A percentile compares a stretch with the other conserved stretches of the same genome.
Conservation (phyloP, 2,797 vertebrate species). For the Sebastes melanostomus region DNA sequence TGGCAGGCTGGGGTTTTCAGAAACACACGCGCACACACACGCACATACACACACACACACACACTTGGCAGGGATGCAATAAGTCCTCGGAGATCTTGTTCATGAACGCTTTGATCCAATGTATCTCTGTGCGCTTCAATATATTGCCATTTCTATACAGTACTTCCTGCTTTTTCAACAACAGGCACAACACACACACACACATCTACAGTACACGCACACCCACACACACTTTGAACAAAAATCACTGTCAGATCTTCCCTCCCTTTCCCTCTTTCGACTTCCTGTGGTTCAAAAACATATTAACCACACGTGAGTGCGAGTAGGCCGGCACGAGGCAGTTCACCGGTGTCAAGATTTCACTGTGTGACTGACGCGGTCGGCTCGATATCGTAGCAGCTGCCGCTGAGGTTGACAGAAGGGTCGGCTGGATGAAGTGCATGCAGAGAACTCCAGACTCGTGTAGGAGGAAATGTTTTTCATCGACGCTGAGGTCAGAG, state of each 20-base stretch:
- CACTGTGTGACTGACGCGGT: conserved; percentile 8
- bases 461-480: neutral
- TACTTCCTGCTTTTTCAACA: neutral
- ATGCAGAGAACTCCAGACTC: neutral
- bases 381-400: conserved; percentile 20
- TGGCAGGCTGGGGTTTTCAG: conserved; percentile 26
- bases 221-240: neutral
- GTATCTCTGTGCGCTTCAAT: neutral
- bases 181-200: neutral
- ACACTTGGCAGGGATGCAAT: neutral
- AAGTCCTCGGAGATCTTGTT: conserved; percentile 14
- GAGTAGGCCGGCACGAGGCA: neutral
- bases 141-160: neutral
- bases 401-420: conserved; percentile 3
- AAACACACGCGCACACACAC: neutral
- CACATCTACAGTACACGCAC: neutral
- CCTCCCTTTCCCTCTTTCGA: neutral
- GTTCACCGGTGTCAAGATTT: conserved; percentile 9
- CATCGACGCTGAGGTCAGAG: neutral
- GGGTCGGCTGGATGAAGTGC: neutral
- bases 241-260: neutral
- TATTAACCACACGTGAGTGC: neutral
- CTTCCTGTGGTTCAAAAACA: conserved; percentile 10
- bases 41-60: neutral
- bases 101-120: conserved; percentile 33